Percentiles rank a stretch among this genome's conserved stretches.
These are phyloP conservation scores for Seira musarum DNA, from an alignment of 2,888 invertebrate genomes.

Conservation along the genomic window DNA sequence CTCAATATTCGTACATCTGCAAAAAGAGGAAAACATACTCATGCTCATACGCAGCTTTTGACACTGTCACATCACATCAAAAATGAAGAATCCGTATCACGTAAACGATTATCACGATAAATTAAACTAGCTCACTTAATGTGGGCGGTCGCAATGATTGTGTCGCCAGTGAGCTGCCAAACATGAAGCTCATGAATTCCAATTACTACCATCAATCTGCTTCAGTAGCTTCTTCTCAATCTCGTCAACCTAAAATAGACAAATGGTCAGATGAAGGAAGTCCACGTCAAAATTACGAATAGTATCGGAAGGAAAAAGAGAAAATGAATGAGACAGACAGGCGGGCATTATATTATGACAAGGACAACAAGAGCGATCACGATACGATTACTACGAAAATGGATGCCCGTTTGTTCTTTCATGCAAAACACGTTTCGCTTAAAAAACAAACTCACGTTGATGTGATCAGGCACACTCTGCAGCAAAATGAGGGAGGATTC, in stretches of 20 bases:
- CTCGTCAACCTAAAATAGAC: too few relatives aligned
- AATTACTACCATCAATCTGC: conserved; percentile 92
- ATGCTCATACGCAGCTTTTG: background rate
- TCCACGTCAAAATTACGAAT: too few relatives aligned
- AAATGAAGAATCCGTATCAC: background rate
- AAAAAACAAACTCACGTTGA: conserved; percentile 76
- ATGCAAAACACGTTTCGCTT: background rate
- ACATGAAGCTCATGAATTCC: conserved; percentile 99
- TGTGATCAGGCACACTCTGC: conserved; percentile 99
- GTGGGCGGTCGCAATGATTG: conserved; percentile 97
- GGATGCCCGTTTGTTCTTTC: background rate
- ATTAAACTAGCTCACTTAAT: too few relatives aligned
- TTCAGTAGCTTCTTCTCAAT: too few relatives aligned
- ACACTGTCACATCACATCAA: conserved; percentile 1
- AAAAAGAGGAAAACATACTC: background rate
- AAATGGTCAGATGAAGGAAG: background rate
- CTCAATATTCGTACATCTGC: background rate
- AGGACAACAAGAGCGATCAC: too few relatives aligned
- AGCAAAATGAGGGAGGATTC: conserved; percentile 96
- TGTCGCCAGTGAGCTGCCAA: conserved; percentile 94
- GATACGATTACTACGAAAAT: too few relatives aligned
- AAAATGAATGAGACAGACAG: too few relatives aligned
- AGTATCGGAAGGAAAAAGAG: too few relatives aligned
- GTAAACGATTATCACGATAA: background rate
- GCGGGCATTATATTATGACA: too few relatives aligned